Evolutionary conservation across 2,888 invertebrate genomes (phyloP).

Genomic region (Diploptera punctata): DNA sequence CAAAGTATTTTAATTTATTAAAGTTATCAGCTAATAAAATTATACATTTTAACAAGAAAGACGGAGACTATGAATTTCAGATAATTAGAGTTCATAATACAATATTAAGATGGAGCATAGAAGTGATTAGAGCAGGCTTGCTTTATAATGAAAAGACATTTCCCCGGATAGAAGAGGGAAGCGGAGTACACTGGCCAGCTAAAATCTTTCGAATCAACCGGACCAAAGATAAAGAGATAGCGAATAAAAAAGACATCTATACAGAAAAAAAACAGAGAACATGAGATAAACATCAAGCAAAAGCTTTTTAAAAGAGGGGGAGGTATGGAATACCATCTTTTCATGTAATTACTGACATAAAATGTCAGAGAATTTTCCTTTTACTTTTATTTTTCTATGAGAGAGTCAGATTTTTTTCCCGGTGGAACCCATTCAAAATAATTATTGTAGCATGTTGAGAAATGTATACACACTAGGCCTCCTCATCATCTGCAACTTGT

Average conservation of each 20-base stretch:
- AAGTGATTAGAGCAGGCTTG: neutral
- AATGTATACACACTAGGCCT: constrained; percentile 11
- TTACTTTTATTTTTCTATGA: constrained; percentile 15
- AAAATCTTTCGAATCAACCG: constrained; percentile 29
- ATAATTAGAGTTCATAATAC: neutral
- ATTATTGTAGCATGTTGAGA: constrained; percentile 26
- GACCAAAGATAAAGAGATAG: constrained; percentile 27
- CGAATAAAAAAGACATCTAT: constrained; percentile 11
- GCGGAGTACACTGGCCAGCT: neutral
- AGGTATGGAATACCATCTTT: constrained; percentile 25
- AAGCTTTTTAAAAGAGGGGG: constrained; percentile 5
- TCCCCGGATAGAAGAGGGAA: neutral
- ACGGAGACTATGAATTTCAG: no score
- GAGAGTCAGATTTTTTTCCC: constrained; percentile 21
- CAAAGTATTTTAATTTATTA: no score
- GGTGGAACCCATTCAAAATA: constrained; percentile 26
- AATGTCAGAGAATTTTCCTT: constrained; percentile 26
- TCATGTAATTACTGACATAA: constrained; percentile 33
- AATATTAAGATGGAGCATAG: neutral
- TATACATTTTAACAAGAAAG: no score
- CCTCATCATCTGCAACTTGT: constrained; percentile 33
- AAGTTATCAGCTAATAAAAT: no score
- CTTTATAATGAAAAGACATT: constrained; percentile 4
- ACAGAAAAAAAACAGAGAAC: constrained; percentile 21
- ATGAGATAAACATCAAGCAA: constrained; percentile 21